A percentile compares a stretch with the other conserved stretches of the same genome.
Conservation (phyloP, 2,888 invertebrate genomes). For the Oligia strigilis region DNA sequence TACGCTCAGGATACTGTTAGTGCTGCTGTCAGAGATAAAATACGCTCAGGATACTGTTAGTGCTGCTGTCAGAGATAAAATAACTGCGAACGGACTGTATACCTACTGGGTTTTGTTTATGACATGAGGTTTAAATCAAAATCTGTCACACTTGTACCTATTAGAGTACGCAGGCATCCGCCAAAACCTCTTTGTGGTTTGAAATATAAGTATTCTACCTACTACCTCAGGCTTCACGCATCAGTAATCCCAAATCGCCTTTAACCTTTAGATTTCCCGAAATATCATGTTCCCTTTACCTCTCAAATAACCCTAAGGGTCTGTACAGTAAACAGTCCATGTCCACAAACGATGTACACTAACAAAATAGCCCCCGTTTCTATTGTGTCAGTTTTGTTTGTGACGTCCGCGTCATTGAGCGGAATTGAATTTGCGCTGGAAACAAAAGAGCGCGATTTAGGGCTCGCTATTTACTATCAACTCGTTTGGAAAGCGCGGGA, state of each 20-base stretch:
- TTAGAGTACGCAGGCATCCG: too few species aligned
- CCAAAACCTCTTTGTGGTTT: slow-evolving; percentile 5
- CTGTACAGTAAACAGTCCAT: slow-evolving; percentile 23
- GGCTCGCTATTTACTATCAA: slow-evolving; percentile 59
- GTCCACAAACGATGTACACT: slow-evolving; percentile 24
- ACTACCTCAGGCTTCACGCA: not conserved
- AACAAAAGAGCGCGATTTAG: slow-evolving; percentile 63
- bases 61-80: too few species aligned
- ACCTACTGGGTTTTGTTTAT: not conserved
- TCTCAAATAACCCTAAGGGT: slow-evolving; percentile 16
- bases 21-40: too few species aligned
- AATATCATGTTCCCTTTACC: slow-evolving; percentile 18
- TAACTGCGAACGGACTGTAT: too few species aligned
- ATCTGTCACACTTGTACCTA: not conserved
- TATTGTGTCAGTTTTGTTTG: slow-evolving; percentile 50
- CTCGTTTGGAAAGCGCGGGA: slow-evolving; percentile 43
- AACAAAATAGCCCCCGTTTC: slow-evolving; percentile 46
- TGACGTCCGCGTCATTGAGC: slow-evolving; percentile 52
- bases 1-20: too few species aligned
- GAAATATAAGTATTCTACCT: slow-evolving; percentile 6
- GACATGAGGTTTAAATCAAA: not conserved
- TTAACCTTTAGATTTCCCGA: slow-evolving; percentile 15
- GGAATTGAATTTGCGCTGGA: slow-evolving; percentile 64
- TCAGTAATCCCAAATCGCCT: slow-evolving; percentile 3
- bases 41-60: too few species aligned